Conservation (phyloP, 2,113 vertebrate genomes). For the Corythornis vintsioides region DNA sequence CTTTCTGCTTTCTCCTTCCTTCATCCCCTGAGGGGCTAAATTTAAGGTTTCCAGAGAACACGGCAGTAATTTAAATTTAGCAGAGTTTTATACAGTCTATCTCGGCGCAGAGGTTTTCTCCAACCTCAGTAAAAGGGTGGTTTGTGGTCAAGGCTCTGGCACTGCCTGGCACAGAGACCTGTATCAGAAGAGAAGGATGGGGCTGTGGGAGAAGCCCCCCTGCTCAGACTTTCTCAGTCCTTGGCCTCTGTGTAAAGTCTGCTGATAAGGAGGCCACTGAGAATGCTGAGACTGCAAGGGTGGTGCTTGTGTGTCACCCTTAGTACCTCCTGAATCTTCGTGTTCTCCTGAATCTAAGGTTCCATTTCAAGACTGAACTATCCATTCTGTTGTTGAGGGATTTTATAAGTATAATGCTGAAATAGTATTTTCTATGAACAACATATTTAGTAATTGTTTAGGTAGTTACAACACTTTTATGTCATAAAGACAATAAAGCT, state of each 20-base stretch:
- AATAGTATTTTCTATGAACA: neutral
- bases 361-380: neutral
- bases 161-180: neutral
- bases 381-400: neutral
- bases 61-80: neutral
- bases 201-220: neutral
- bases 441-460: neutral
- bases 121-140: rapidly evolving
- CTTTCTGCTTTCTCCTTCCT: neutral
- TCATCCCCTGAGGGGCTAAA: neutral
- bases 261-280: neutral
- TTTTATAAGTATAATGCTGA: neutral
- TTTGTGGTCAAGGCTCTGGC: neutral
- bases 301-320: rapidly evolving
- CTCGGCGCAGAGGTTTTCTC: neutral
- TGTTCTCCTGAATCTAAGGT: neutral
- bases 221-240: neutral
- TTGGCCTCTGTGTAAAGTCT: neutral
- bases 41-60: neutral
- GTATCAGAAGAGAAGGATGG: neutral
- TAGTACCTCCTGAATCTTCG: neutral
- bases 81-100: neutral
- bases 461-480: neutral
- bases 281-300: neutral
- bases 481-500: neutral